These are phyloP conservation scores for Luehdorfia chinensis DNA, from an alignment of 1,140 invertebrate species.

Conservation along the genomic window DNA sequence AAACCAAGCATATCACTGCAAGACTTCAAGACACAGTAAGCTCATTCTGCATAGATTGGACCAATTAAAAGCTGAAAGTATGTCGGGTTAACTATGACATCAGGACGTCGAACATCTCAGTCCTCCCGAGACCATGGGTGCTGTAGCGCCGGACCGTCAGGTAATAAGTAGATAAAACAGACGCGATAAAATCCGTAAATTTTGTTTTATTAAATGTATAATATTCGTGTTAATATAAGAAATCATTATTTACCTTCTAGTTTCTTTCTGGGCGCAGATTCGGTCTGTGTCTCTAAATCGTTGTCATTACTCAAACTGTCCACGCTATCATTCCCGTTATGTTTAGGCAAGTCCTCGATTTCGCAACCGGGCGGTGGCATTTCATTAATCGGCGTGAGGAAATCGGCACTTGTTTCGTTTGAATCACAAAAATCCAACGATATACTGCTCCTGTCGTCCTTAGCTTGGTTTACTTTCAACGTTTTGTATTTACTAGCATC, in stretches of 20 bases:
- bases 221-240: too few species aligned
- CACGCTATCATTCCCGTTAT: conserved; percentile 61
- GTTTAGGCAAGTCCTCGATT: conserved; percentile 61
- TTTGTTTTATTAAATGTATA: too few species aligned
- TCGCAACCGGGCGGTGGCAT: conserved; percentile 69
- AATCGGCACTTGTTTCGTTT: conserved; percentile 74
- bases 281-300: conserved; percentile 67
- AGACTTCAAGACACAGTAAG: too few species aligned
- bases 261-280: conserved; percentile 54
- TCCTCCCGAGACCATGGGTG: too few species aligned
- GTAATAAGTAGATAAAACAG: too few species aligned
- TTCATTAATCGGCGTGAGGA: conserved; percentile 74
- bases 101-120: too few species aligned
- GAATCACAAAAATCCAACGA: conserved; percentile 73
- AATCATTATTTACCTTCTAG: conserved; percentile 59
- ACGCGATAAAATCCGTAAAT: too few species aligned
- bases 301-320: conserved; percentile 64
- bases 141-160: too few species aligned
- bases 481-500: conserved; percentile 63
- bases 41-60: too few species aligned
- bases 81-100: too few species aligned
- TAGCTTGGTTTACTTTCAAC: conserved; percentile 43
- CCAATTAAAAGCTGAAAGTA: too few species aligned
- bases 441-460: conserved; percentile 65
- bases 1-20: too few species aligned